phyloP scores from a whole-genome alignment of 2,797 vertebrate genomes.

The Smutsia temminckii region DNA sequence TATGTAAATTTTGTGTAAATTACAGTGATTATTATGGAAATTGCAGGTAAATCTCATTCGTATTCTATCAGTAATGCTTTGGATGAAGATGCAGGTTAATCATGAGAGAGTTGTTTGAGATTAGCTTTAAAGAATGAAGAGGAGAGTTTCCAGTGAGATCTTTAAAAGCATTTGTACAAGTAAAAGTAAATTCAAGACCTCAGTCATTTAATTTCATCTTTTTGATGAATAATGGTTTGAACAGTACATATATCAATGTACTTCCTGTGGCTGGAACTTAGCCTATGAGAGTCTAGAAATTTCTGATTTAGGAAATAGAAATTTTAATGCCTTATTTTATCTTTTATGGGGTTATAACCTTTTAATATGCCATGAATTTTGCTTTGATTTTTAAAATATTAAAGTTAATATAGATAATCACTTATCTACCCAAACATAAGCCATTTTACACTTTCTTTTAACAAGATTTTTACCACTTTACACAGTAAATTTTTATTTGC shows the following conservation, averaged over 20 bases:
- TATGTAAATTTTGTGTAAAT: constrained; percentile 78
- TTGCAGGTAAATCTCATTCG: constrained; percentile 68
- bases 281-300: not conserved
- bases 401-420: not conserved
- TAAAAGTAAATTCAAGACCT: not conserved
- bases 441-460: not conserved
- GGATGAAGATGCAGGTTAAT: constrained; percentile 59
- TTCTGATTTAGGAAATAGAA: not conserved
- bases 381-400: constrained; percentile 9
- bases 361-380: not conserved
- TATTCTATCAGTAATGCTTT: constrained; percentile 57
- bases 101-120: constrained; percentile 47
- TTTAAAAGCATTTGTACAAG: constrained; percentile 18
- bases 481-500: constrained; percentile 38
- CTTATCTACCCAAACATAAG: not conserved
- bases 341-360: not conserved
- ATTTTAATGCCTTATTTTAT: constrained; percentile 8
- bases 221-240: not conserved
- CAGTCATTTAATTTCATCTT: not conserved
- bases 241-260: not conserved
- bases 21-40: constrained; percentile 65
- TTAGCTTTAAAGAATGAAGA: constrained; percentile 61
- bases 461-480: not conserved
- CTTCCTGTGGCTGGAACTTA: not conserved
- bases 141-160: not conserved